Base-by-base conservation (phyloP, 2,797 vertebrate species). In the Tarsius wallacei region DNA sequence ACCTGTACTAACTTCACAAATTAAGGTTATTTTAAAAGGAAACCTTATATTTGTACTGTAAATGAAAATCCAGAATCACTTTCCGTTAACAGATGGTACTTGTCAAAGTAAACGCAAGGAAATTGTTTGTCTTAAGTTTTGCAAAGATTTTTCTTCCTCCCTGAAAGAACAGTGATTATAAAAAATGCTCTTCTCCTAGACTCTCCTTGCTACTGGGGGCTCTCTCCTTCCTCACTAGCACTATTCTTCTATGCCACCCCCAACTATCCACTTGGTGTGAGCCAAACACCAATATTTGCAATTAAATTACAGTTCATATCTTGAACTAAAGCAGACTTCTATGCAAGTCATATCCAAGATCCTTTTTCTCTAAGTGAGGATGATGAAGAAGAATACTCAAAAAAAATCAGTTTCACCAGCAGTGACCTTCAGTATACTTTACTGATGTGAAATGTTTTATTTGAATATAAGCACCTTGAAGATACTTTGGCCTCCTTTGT, bases 21-120 rank as follows among this genome's bases (percentile, higher is more conserved):
- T 68, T 73, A 81, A 89, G 91, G 16, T 93, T 91, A 59, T 74
- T 94, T 96, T 90, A 49, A 93, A 70, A 85, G 19, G 16, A 91
- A 47, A 84, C 12, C 55, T 91, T 91, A n/a, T 87, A 51, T 91
- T 93, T 76, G 87, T 49, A 80, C 14, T 81, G 5, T 77, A 93
- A 73, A 76, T 83, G 51, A 95, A 94, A 94, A 93, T 26, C n/a
- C 49, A 63, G 33, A 31, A 53, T 82, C 7, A 71, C 78, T 93
- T 93, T 1, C 59, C 24, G 64, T 87, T 74, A 85, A 55, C 16
- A 95, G 24, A 87, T 89, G 22, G 36, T 74, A 71, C 51, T 78
- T 91, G 74, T 36, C 64, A 88, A 77, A 96, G 57, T 83, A 57
- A 90, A 87, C 73, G 61, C 61, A 95, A 90, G 22, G 31, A 70